phyloP scores from a whole-genome alignment of 1,140 invertebrate genomes.

The Zaprionus camerounensis region DNA sequence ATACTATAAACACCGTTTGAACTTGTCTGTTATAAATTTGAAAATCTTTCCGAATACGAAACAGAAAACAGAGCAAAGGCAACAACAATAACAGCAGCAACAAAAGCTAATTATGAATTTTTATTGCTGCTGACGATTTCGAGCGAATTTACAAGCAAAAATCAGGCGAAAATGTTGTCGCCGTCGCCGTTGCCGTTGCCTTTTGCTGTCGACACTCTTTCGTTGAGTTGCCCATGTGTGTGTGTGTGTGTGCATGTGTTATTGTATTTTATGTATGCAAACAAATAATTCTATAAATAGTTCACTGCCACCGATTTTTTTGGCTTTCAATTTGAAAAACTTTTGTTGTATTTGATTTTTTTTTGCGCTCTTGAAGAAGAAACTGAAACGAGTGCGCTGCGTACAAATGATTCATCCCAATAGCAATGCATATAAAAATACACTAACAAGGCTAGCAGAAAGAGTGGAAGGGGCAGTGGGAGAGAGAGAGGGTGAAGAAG shows the following conservation, averaged over 20 bases:
- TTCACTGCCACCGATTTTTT: conserved; percentile 80
- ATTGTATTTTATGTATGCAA: conserved; percentile 67
- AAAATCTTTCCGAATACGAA: conserved; percentile 43
- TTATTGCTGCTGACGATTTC: conserved; percentile 13
- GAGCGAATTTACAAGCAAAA: conserved; percentile 46
- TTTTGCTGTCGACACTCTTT: conserved; percentile 58
- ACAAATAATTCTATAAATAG: conserved; percentile 81
- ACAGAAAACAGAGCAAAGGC: not conserved
- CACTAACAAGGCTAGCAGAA: not conserved
- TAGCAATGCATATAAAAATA: conserved; percentile 43
- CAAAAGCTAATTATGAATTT: conserved; percentile 26
- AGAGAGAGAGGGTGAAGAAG: conserved; percentile 15
- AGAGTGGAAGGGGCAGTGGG: not conserved
- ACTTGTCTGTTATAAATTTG: conserved; percentile 70
- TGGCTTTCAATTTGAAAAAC: conserved; percentile 70
- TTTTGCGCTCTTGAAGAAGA: conserved; percentile 51
- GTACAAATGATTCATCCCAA: conserved; percentile 69
- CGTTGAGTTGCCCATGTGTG: not conserved
- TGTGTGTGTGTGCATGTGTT: conserved; percentile 3
- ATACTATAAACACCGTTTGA: conserved; percentile 62
- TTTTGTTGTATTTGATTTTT: conserved; percentile 33
- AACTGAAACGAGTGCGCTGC: conserved; percentile 54
- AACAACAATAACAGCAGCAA: not conserved
- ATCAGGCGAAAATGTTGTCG: conserved; percentile 10
- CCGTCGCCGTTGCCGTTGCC: conserved; percentile 53